Evolutionary conservation across 2,888 invertebrate genomes (phyloP).

Genomic region (Cotesia congregata): DNA sequence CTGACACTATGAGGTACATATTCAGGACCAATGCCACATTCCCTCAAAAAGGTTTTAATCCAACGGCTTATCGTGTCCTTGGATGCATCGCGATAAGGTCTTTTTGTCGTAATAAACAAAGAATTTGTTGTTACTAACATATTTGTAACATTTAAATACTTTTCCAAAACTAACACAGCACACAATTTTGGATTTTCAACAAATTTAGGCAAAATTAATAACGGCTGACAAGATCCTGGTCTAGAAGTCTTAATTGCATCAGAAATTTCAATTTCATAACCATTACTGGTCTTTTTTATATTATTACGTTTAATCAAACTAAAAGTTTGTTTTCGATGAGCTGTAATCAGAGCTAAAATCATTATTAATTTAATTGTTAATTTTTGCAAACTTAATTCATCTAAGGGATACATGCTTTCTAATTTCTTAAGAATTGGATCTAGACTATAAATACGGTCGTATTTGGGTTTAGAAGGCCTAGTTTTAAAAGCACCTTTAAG

Average conservation of each 20-base stretch:
- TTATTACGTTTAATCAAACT: constrained; percentile 25
- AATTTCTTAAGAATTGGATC: constrained; percentile 28
- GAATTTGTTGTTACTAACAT: not conserved
- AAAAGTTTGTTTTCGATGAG: constrained; percentile 44
- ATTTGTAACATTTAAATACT: constrained; percentile 31
- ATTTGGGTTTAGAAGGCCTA: constrained; percentile 44
- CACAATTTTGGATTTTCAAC: constrained; percentile 24
- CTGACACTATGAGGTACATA: not conserved
- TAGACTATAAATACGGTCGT: constrained; percentile 43
- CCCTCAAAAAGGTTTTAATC: not conserved
- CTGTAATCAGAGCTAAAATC: constrained; percentile 39
- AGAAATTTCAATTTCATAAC: constrained; percentile 42
- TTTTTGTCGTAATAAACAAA: not conserved
- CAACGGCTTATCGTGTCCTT: not conserved
- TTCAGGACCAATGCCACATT: not conserved
- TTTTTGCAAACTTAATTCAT: constrained; percentile 36
- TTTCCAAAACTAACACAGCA: constrained; percentile 23
- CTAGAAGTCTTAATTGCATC: constrained; percentile 45
- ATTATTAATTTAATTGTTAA: constrained; percentile 38
- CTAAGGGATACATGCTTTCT: constrained; percentile 24
- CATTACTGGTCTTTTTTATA: constrained; percentile 10
- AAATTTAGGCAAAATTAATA: constrained; percentile 33
- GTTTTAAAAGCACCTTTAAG: constrained; percentile 44
- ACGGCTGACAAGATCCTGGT: constrained; percentile 30
- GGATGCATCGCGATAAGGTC: not conserved